Conservation (phyloP, 2,888 invertebrate genomes). For the Ormia ochracea region DNA sequence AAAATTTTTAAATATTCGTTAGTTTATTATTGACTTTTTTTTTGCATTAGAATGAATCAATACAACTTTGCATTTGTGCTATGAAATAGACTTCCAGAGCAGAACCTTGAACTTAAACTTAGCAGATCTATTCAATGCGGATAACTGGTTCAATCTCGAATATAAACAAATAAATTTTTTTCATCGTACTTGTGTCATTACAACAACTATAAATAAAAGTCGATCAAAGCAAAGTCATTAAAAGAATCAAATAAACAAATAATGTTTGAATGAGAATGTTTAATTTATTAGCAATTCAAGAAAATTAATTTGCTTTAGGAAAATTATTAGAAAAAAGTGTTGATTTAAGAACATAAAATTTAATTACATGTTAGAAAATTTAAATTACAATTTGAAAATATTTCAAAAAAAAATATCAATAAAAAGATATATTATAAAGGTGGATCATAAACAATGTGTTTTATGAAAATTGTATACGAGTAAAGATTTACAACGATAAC, state of each 20-base stretch:
- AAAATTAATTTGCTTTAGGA: conserved; percentile 6
- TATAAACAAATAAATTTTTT: conserved; percentile 9
- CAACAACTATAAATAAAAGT: background rate
- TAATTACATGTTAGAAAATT: background rate
- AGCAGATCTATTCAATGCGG: conserved; percentile 3
- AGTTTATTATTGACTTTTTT: no score
- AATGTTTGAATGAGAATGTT: background rate
- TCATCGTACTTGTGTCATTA: background rate
- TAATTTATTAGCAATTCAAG: conserved; percentile 13
- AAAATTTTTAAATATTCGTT: no score
- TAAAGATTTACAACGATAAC: background rate
- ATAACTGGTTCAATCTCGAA: background rate
- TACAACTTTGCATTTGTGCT: no score
- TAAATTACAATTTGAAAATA: conserved; percentile 25
- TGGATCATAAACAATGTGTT: background rate
- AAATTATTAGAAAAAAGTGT: background rate
- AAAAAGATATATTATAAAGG: conserved; percentile 16
- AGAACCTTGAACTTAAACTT: conserved; percentile 53
- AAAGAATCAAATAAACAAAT: background rate
- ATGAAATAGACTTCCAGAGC: background rate
- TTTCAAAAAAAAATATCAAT: background rate
- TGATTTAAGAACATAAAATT: background rate
- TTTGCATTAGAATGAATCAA: no score
- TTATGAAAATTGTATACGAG: background rate
- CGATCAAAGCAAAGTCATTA: background rate